Percentiles rank a stretch among this genome's conserved stretches.
These are phyloP conservation scores for Ciconia boyciana DNA, from an alignment of 2,113 vertebrate genomes.

Conservation along the genomic window DNA sequence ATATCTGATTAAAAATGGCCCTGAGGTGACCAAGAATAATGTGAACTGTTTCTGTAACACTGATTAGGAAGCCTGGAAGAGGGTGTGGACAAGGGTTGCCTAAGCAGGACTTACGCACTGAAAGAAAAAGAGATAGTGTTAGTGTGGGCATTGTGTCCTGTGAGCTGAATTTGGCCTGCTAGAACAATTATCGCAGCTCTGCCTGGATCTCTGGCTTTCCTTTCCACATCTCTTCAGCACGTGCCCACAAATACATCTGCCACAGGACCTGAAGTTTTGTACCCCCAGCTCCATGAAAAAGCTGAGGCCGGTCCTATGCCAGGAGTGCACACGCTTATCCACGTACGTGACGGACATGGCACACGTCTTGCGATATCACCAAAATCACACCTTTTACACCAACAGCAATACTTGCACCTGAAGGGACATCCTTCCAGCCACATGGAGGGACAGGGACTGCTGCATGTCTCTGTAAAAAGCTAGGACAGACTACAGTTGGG, in stretches of 20 bases:
- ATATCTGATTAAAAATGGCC: conserved; percentile 12
- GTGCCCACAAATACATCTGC: neutral
- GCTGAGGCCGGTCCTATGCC: accelerated
- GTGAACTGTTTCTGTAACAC: conserved; percentile 26
- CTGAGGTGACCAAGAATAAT: conserved; percentile 17
- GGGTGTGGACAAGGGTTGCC: neutral
- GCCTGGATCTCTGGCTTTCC: neutral
- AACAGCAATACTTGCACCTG: too few species aligned
- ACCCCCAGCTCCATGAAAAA: neutral
- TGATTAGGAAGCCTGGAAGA: conserved; percentile 13
- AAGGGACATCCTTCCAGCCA: neutral
- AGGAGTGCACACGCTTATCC: neutral
- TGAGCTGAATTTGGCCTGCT: neutral
- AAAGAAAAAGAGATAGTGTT: neutral
- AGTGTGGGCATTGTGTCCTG: neutral
- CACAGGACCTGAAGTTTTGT: too few species aligned
- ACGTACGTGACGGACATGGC: accelerated
- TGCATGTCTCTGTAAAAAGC: neutral
- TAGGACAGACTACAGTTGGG: accelerated
- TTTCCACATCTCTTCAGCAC: accelerated
- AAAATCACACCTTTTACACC: neutral
- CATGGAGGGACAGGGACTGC: neutral
- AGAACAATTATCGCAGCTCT: neutral
- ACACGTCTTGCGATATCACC: accelerated
- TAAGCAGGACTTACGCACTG: neutral